Evolutionary conservation across 2,888 invertebrate species (phyloP).

Genomic region (Stictocephala bisonia): DNA sequence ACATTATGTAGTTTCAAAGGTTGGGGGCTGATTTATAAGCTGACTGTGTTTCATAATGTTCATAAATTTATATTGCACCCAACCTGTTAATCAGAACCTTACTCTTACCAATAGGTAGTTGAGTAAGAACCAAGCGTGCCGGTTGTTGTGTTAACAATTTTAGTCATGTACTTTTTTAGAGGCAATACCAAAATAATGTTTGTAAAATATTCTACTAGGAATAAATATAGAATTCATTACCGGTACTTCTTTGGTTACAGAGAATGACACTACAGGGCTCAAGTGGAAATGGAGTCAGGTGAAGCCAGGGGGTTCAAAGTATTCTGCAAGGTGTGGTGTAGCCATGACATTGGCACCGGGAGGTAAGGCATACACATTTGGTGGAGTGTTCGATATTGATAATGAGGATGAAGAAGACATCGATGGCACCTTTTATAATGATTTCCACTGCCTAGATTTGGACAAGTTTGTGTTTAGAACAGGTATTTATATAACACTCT

Average conservation of each 20-base stretch:
- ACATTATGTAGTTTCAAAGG: too few relatives aligned
- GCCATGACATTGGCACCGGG: conserved; percentile 73
- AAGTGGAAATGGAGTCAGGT: conserved; percentile 80
- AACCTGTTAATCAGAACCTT: too few relatives aligned
- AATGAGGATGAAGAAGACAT: conserved; percentile 89
- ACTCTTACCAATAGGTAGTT: too few relatives aligned
- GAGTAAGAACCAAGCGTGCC: too few relatives aligned
- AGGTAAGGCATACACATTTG: conserved; percentile 82
- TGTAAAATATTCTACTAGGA: not conserved
- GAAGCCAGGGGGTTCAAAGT: conserved; percentile 74
- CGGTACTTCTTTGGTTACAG: conserved; percentile 66
- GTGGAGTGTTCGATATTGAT: conserved; percentile 87
- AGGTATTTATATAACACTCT: too few relatives aligned
- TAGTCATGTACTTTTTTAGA: not conserved
- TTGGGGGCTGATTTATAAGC: too few relatives aligned
- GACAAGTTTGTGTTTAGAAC: conserved; percentile 80
- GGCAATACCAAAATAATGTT: too few relatives aligned
- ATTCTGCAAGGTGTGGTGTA: conserved; percentile 76
- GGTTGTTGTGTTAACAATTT: too few relatives aligned
- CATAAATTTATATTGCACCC: too few relatives aligned
- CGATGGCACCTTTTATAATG: conserved; percentile 83
- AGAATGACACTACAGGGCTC: conserved; percentile 69
- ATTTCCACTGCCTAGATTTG: conserved; percentile 80
- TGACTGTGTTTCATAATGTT: too few relatives aligned
- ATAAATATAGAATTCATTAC: not conserved